A percentile compares a stretch with the other conserved stretches of the same genome.
These are phyloP conservation scores for Cyrtodaria siliqua DNA, from an alignment of 2,888 invertebrate species.

Conservation along the genomic window DNA sequence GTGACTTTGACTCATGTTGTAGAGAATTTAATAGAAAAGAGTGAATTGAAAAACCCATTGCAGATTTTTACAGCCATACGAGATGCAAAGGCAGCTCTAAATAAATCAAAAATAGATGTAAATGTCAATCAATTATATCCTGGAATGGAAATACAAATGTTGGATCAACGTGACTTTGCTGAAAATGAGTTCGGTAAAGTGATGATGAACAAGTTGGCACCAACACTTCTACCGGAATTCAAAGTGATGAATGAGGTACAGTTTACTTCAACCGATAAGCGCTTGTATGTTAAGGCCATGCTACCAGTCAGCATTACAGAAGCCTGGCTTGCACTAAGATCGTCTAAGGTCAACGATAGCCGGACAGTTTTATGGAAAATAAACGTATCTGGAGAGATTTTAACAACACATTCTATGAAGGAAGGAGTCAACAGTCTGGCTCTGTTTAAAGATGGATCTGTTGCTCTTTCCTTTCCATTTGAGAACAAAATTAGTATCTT, in stretches of 20 bases:
- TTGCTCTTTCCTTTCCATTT: constrained; percentile 14
- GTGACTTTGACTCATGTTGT: too few species aligned
- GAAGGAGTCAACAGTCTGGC: constrained; percentile 11
- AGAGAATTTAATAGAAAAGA: not conserved
- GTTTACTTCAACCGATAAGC: not conserved
- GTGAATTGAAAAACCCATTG: constrained; percentile 3
- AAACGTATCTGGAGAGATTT: not conserved
- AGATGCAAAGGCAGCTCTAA: not conserved
- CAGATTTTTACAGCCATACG: not conserved
- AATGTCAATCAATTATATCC: constrained; percentile 9
- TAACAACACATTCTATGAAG: not conserved
- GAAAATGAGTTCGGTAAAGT: too few species aligned
- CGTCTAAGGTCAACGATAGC: not conserved
- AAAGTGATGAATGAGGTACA: too few species aligned
- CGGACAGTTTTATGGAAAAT: constrained; percentile 6
- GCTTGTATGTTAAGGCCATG: constrained; percentile 6
- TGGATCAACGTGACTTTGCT: not conserved
- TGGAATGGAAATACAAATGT: constrained; percentile 1
- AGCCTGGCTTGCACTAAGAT: constrained; percentile 6
- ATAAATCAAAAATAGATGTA: not conserved
- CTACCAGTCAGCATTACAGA: constrained; percentile 4
- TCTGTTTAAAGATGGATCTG: not conserved
- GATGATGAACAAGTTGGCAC: too few species aligned
- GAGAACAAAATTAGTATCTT: constrained; percentile 14
- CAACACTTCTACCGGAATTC: too few species aligned